Conservation (phyloP, 2,888 invertebrate species). For the Xestoiulus laeticollis region DNA sequence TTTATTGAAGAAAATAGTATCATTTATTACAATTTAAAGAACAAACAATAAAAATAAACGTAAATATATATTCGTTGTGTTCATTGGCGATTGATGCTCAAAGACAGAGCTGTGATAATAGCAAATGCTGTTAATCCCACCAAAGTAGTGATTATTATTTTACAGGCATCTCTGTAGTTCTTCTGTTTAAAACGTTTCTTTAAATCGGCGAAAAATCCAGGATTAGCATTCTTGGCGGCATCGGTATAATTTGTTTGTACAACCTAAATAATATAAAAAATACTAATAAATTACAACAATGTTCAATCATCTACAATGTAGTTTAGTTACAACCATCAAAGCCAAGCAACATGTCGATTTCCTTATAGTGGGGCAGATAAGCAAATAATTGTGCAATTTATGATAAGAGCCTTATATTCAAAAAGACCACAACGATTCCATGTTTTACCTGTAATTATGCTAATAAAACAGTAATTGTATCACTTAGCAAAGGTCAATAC, state of each 20-base stretch:
- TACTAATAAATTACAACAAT: neutral
- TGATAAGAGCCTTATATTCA: neutral
- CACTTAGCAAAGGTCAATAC: neutral
- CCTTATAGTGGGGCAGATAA: too few relatives aligned
- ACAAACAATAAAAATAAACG: neutral
- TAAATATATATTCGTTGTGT: neutral
- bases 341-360: too few relatives aligned
- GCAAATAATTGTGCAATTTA: too few relatives aligned
- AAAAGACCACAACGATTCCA: too few relatives aligned
- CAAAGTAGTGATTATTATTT: constrained; percentile 48
- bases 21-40: neutral
- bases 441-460: too few relatives aligned
- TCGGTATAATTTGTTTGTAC: neutral
- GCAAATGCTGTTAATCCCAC: constrained; percentile 49
- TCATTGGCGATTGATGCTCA: constrained; percentile 45
- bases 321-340: too few relatives aligned
- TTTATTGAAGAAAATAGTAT: neutral
- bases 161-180: constrained; percentile 44
- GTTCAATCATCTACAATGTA: too few relatives aligned
- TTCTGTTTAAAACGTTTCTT: constrained; percentile 25
- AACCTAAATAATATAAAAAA: neutral
- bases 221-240: neutral
- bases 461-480: neutral
- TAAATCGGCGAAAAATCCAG: neutral
- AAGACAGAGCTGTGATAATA: constrained; percentile 46